A percentile compares a stretch with the other conserved stretches of the same genome.
Evolutionary conservation across 2,113 vertebrate species (phyloP).

Genomic region (Heliornis fulica): DNA sequence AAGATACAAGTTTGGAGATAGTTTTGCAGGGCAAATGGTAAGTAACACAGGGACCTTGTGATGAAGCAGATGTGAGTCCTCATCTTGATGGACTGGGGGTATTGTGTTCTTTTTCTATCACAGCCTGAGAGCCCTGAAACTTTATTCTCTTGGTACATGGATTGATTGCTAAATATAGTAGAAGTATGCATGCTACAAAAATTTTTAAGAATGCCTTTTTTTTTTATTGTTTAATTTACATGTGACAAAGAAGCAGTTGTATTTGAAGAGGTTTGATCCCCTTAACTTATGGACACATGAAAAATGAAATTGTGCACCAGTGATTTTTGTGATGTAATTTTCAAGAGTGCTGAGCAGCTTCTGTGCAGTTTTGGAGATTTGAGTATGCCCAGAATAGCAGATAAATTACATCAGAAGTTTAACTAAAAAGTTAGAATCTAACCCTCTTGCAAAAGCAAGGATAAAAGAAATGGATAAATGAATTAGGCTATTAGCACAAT

Average conservation of each 20-base stretch:
- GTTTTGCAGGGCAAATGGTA: not conserved
- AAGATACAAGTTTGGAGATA: not conserved
- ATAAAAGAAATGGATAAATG: not conserved
- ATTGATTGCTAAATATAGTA: not conserved
- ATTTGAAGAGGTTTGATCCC: not conserved
- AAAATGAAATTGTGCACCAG: not conserved
- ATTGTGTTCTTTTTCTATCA: not conserved
- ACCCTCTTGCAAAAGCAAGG: not conserved
- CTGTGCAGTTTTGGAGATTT: not conserved
- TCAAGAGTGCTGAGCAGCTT: not conserved
- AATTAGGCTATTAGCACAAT: constrained; percentile 30
- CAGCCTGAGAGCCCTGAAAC: not conserved
- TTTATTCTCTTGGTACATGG: not conserved
- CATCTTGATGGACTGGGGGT: not conserved
- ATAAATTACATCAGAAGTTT: not conserved
- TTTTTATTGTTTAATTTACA: not conserved
- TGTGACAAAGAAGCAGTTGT: not conserved
- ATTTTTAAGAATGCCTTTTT: not conserved
- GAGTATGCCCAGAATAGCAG: not conserved
- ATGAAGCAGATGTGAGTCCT: not conserved
- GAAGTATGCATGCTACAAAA: accelerated
- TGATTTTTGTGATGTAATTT: not conserved
- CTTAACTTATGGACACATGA: accelerated
- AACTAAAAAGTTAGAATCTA: not conserved
- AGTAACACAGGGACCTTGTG: not conserved